These are phyloP conservation scores for Actinopyga echinites DNA, from an alignment of 53 echinoderm and acorn worm species.

Conservation along the genomic window DNA sequence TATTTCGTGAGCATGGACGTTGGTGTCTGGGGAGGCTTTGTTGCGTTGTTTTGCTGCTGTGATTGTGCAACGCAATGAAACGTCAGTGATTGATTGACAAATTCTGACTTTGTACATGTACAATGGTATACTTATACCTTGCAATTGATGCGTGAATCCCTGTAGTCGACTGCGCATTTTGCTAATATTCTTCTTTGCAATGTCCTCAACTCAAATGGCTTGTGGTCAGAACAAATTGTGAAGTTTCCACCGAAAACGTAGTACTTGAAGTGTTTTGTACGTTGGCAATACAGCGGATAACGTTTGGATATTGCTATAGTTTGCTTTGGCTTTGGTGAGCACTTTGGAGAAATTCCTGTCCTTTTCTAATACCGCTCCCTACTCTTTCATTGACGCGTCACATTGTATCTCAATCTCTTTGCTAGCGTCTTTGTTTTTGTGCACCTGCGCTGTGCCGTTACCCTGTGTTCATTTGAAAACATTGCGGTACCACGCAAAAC, in stretches of 20 bases:
- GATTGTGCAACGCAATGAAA: background rate
- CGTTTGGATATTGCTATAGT: background rate
- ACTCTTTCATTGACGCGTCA: too few species aligned
- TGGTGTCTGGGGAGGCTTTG: background rate
- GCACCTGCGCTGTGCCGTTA: too few species aligned
- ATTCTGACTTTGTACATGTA: background rate
- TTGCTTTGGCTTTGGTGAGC: too few species aligned
- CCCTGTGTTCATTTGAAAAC: too few species aligned
- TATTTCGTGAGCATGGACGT: background rate
- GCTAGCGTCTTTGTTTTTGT: too few species aligned
- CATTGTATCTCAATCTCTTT: too few species aligned
- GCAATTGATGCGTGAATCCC: background rate
- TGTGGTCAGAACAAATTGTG: background rate
- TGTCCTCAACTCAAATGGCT: too few species aligned
- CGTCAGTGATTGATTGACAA: constrained; percentile 18
- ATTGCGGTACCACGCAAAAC: too few species aligned
- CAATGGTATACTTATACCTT: background rate
- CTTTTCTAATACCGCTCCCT: too few species aligned
- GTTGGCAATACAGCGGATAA: background rate
- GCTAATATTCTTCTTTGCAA: too few species aligned
- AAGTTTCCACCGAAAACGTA: too few species aligned
- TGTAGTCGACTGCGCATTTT: background rate
- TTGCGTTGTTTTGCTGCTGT: background rate
- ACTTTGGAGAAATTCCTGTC: too few species aligned
- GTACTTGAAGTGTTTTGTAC: constrained; percentile 5